A percentile compares a stretch with the other conserved stretches of the same genome.
Conservation (phyloP, 2,797 vertebrate species). For the Peromyscus melanophrys region DNA sequence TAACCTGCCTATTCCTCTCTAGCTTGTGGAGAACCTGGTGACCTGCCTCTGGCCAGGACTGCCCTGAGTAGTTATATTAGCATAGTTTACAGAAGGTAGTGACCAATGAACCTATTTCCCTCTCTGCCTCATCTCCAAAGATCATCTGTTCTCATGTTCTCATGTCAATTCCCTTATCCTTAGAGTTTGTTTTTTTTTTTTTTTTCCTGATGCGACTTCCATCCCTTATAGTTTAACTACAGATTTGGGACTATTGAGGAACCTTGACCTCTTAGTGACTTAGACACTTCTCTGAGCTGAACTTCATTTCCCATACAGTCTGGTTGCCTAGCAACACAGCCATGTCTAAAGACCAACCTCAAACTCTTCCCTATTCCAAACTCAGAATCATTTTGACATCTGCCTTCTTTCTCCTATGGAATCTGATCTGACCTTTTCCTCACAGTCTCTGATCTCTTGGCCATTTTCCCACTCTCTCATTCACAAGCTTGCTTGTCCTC, state of each 20-base stretch:
- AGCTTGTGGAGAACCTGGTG: neutral
- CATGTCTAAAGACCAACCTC: neutral
- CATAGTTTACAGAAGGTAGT: neutral
- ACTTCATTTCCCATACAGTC: neutral
- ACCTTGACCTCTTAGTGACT: constrained; percentile 20
- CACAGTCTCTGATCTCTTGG: neutral
- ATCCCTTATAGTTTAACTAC: neutral
- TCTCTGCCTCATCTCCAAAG: fast-evolving
- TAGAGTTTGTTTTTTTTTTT: neutral
- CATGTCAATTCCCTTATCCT: neutral
- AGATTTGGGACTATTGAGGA: constrained; percentile 18
- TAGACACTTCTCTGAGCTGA: neutral
- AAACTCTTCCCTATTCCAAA: neutral
- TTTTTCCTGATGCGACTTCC: neutral
- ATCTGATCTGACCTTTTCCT: neutral
- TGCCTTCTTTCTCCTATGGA: constrained; percentile 13
- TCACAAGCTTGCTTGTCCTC: neutral
- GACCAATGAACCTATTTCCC: neutral
- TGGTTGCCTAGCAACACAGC: constrained; percentile 21
- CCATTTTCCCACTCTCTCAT: neutral
- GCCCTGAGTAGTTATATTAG: no score
- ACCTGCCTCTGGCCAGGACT: neutral
- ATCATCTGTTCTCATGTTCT: neutral
- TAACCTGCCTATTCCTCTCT: neutral
- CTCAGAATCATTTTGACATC: neutral